Evolutionary conservation across 2,113 vertebrate genomes (phyloP).

Genomic region (Acrocephalus arundinaceus): DNA sequence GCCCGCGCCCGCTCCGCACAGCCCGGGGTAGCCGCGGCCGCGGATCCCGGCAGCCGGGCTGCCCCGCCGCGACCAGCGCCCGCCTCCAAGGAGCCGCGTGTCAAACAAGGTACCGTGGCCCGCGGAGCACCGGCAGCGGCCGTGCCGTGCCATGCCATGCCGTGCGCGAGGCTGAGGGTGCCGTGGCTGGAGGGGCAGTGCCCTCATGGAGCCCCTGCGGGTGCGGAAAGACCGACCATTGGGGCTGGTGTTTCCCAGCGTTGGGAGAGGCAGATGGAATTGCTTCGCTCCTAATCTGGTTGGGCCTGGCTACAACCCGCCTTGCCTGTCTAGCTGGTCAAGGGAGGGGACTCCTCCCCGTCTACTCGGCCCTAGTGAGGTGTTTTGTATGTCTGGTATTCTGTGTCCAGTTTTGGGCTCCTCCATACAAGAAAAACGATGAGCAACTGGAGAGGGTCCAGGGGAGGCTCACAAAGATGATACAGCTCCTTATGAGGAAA

Average conservation of each 20-base stretch:
- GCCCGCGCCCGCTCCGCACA: conserved; percentile 62
- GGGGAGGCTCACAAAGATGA: neutral
- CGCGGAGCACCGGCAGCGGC: no score
- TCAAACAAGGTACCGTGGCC: conserved; percentile 70
- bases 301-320: accelerated
- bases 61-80: conserved; percentile 44
- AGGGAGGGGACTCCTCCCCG: accelerated
- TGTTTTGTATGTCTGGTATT: neutral
- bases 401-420: neutral
- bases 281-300: neutral
- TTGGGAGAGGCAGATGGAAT: neutral
- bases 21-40: neutral
- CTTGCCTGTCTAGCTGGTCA: neutral
- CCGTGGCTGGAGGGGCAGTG: accelerated
- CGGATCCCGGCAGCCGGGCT: conserved; percentile 59
- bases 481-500: neutral
- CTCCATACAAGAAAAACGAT: no score
- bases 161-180: neutral
- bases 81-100: conserved; percentile 63
- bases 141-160: no score
- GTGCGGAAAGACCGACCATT: accelerated
- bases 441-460: neutral
- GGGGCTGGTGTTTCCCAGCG: accelerated
- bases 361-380: accelerated
- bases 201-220: accelerated